Evolutionary conservation across 2,888 invertebrate species (phyloP), one percentile per base, ranked within the genome.

Genomic region (Ellobium chinense): DNA sequence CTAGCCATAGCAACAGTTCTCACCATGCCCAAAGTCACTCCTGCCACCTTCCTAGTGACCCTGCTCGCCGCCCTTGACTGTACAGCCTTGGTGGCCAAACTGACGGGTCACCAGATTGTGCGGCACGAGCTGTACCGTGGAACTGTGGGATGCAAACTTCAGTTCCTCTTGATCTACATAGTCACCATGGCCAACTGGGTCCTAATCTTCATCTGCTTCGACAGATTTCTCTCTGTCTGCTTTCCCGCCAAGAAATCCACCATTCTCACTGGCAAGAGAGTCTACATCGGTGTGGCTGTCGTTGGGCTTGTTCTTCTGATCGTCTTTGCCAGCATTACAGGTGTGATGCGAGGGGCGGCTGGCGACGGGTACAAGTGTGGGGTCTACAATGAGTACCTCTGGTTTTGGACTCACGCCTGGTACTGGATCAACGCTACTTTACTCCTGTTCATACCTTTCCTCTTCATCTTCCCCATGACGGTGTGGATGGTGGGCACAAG

Each of bases 161-260:
- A 68, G 29, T 78, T 66, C 39, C 27, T 79, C 24, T 56, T 73
- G 36, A 62, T 72, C 69, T 78, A 66, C 77, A 27, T 80, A 54
- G 21, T 63, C 60, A 83, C 80, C 36, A 65, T 81, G 54, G 80
- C 83, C 18, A 83, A 83, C 78, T 85, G 85, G 85, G 63, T 85
- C 24, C 80, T 85, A 21, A 78, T 83, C 7, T 72, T 82, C 21
- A 79, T 85, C 72, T 83, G 83, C 68, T 63, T 81, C 12, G 85
- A 85, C 62, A 65, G 83, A 5, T 83, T 82, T 60, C 72, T 89
- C n/a, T 56, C 46, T 24, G 77, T 58, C 62, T 80, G 80, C 72
- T 76, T 34, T n/a, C 72, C 56, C 5, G 21, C n/a, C 0, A 63
- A 56, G 37, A 69, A 66, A 27, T 1, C 54, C 24, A 0, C 1